phyloP scores from a whole-genome alignment of 2,113 vertebrate genomes.

The Bungarus multicinctus region DNA sequence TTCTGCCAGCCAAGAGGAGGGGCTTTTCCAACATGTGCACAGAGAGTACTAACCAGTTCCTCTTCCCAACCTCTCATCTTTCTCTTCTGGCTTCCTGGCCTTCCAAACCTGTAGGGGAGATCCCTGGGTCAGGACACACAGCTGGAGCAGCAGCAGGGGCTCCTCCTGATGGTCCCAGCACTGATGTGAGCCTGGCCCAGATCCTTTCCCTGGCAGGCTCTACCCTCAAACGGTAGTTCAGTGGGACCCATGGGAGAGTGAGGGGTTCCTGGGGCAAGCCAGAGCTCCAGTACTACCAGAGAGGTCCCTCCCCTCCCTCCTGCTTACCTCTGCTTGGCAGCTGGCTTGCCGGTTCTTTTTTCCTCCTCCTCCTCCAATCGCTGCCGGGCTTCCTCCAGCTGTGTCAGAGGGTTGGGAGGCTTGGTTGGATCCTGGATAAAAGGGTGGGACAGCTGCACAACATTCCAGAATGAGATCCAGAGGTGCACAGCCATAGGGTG shows the following conservation, averaged over 20 bases:
- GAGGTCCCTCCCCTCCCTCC: background rate
- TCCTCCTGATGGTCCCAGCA: background rate
- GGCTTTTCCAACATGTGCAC: too few species aligned
- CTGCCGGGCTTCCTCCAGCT: slow-evolving; percentile 90
- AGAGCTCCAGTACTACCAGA: background rate
- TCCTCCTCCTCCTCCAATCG: slow-evolving; percentile 91
- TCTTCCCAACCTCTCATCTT: background rate
- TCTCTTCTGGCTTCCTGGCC: background rate
- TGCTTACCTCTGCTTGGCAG: slow-evolving; percentile 80
- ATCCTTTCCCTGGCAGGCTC: slow-evolving; percentile 6
- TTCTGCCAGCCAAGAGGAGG: background rate
- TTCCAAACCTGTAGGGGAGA: background rate
- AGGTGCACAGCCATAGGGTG: slow-evolving; percentile 83
- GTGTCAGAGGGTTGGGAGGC: slow-evolving; percentile 83
- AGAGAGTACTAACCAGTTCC: background rate
- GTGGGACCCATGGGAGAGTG: background rate
- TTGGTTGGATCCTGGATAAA: background rate
- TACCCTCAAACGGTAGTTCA: background rate
- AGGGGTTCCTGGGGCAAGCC: background rate
- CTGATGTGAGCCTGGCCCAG: background rate
- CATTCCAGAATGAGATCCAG: slow-evolving; percentile 66
- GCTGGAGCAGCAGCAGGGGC: background rate
- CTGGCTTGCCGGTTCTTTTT: slow-evolving; percentile 76
- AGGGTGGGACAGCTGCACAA: background rate
- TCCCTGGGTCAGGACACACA: background rate